Base-by-base conservation (phyloP, 2,113 vertebrate genomes). In the Passerina amoena region DNA sequence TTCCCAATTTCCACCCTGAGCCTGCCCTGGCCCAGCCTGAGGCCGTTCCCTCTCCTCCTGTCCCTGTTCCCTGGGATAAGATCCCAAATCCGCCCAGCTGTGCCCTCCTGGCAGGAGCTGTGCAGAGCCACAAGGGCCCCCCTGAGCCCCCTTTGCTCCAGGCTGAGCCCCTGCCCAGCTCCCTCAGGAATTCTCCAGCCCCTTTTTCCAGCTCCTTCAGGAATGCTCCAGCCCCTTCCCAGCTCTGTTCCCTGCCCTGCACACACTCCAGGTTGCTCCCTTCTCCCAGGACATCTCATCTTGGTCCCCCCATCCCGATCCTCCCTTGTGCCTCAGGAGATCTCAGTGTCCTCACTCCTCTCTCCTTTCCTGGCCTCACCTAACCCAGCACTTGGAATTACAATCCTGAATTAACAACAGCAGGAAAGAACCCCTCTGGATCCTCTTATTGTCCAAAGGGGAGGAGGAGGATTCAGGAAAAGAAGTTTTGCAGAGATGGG, bases 311-410 rank as follows among this genome's bases (percentile, higher is more conserved):
- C 5, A 12, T 28, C 40, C 72, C 9, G 18, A 27, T 47, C 31
- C 69, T 63, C 30, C 44, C 56, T 18, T 4, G 18, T 14, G 19
- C 50, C 42, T 40, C 65, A 66, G 18, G 38, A 21, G 22, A 44
- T 30, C 1, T 5, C 24, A 33, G 4, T 0, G 3, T 4, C 37
- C 71, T 28, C 13, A 1, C 37, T 38, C 12, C 38, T 59, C 25
- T 27, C 47, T 61, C 53, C 53, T 33, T 12, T 42, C 47, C 13
- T 0, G 2, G 25, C 44, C n/a, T 28, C 50, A 23, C 6, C 17
- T 14, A 28, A 82, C 37, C 37, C 66, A 86, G 64, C 22, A 6
- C 21, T 47, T 2, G 20, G 51, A 65, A 79, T 37, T 9, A 24
- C 23, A 33, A 44, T 13, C 12, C 9, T 53, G 24, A 65, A 28